phyloP scores from a whole-genome alignment of 1,140 invertebrate genomes.

The Rhyacophila brunnea region DNA sequence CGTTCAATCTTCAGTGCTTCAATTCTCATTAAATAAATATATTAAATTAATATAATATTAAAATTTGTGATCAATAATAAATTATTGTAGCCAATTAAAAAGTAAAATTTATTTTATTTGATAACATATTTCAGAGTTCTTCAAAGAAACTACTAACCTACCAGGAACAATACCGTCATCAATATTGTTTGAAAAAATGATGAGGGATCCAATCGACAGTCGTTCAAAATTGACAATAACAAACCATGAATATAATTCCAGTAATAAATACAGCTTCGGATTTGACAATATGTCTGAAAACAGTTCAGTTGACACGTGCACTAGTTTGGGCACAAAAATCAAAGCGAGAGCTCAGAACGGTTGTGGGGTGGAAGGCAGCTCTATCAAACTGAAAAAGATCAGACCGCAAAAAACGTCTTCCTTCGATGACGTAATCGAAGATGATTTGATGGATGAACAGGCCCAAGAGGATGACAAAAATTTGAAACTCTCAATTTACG shows the following conservation, averaged over 20 bases:
- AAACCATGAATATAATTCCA: conserved; percentile 10
- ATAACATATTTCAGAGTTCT: conserved; percentile 24
- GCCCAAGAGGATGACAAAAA: conserved; percentile 3
- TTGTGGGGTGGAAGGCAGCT: conserved; percentile 17
- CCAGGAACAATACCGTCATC: conserved; percentile 27
- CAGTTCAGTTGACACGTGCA: conserved; percentile 52
- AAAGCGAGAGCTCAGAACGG: conserved; percentile 49
- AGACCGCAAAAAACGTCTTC: conserved; percentile 3
- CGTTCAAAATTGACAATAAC: neutral
- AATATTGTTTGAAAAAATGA: conserved; percentile 24
- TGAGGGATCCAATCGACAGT: conserved; percentile 26
- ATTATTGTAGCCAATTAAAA: too few relatives aligned
- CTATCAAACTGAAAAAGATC: conserved; percentile 23
- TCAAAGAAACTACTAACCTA: conserved; percentile 16
- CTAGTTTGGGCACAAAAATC: conserved; percentile 53
- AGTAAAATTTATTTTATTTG: too few relatives aligned
- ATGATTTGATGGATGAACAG: neutral
- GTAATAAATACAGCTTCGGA: conserved; percentile 10
- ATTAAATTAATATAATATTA: too few relatives aligned
- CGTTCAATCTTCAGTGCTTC: too few relatives aligned
- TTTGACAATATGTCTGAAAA: conserved; percentile 52
- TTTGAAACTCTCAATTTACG: conserved; percentile 20
- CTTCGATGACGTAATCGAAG: conserved; percentile 2
- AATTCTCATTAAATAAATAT: too few relatives aligned
- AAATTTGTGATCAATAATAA: too few relatives aligned